Evolutionary conservation across 37 sponge, comb jelly and placozoan genomes (phyloP).

Genomic region (Axinella damicornis): DNA sequence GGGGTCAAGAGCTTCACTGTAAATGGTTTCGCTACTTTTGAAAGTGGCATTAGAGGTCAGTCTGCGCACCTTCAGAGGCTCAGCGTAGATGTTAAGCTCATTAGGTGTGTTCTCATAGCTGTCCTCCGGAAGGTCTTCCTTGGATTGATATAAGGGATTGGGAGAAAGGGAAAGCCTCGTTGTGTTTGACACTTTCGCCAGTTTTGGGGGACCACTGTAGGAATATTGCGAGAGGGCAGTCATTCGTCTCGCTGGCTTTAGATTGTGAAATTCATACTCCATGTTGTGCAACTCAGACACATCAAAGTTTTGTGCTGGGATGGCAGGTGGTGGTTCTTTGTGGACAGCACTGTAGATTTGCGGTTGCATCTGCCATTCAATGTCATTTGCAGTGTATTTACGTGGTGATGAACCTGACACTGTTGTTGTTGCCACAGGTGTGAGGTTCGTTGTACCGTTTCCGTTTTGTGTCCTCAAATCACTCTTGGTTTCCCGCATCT

Average conservation of each 20-base stretch:
- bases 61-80: not conserved
- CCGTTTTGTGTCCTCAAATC: not conserved
- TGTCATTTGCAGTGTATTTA: slow-evolving; percentile 14
- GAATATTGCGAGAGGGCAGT: not conserved
- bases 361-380: slow-evolving; percentile 22
- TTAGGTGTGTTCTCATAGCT: not conserved
- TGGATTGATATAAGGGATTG: slow-evolving; percentile 33
- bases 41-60: not conserved
- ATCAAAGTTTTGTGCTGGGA: slow-evolving; percentile 2
- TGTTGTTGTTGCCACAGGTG: not conserved
- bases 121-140: not conserved
- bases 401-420: slow-evolving; percentile 1
- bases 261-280: not conserved
- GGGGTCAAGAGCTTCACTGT: slow-evolving; percentile 45
- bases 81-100: not conserved
- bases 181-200: slow-evolving; percentile 2
- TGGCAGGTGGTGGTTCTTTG: not conserved
- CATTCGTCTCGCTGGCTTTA: not conserved
- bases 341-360: not conserved
- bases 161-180: not conserved
- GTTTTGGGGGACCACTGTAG: slow-evolving; percentile 11
- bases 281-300: not conserved
- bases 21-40: slow-evolving; percentile 14
- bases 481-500: not conserved
- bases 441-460: too few relatives aligned